A percentile compares a stretch with the other conserved stretches of the same genome.
Evolutionary conservation across 2,888 invertebrate genomes (phyloP).

Genomic region (Parnassius glacialis): DNA sequence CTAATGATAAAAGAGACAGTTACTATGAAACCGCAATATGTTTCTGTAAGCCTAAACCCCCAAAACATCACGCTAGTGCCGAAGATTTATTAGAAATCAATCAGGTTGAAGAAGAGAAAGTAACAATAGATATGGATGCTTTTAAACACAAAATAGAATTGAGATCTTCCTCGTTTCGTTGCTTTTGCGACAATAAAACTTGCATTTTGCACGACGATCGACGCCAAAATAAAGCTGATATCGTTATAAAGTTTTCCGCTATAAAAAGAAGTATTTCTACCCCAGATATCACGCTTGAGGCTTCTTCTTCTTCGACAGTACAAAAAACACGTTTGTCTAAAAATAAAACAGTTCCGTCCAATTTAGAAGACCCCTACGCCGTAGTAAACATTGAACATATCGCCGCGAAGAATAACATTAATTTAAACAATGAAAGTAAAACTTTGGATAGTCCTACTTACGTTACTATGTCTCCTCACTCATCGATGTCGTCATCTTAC

Average conservation of each 20-base stretch:
- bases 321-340: constrained; percentile 49
- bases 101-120: constrained; percentile 50
- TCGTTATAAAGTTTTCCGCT: constrained; percentile 69
- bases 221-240: constrained; percentile 51
- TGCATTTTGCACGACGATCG: constrained; percentile 63
- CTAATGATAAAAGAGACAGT: constrained; percentile 55
- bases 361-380: constrained; percentile 67
- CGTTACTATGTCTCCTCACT: constrained; percentile 57
- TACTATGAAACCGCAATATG: constrained; percentile 75
- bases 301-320: constrained; percentile 56
- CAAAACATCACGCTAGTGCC: constrained; percentile 68
- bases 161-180: constrained; percentile 62
- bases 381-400: constrained; percentile 57
- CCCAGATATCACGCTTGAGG: constrained; percentile 65
- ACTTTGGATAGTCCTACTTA: constrained; percentile 44
- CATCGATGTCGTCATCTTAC: constrained; percentile 51
- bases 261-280: constrained; percentile 74
- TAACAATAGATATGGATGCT: constrained; percentile 55
- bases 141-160: constrained; percentile 55
- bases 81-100: constrained; percentile 66
- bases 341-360: constrained; percentile 63
- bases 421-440: constrained; percentile 28
- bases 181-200: constrained; percentile 65
- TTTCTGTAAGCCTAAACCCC: constrained; percentile 66
- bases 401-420: constrained; percentile 43